phyloP scores from a whole-genome alignment of 2,888 invertebrate genomes.

The Cylloceria caligata region DNA sequence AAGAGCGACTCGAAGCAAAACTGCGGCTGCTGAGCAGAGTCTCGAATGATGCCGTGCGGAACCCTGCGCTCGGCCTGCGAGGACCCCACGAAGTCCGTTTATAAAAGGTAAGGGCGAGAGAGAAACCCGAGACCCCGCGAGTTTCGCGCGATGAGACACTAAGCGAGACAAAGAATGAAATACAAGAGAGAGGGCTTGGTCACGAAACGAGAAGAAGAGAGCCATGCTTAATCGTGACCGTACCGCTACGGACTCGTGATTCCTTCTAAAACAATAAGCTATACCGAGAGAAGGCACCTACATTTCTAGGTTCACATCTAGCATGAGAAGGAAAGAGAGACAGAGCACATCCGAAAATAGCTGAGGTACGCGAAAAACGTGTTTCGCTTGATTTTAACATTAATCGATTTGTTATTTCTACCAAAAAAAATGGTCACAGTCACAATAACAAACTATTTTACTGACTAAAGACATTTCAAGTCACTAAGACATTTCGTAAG shows the following conservation, averaged over 20 bases:
- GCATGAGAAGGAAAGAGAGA: slow-evolving; percentile 52
- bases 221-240: slow-evolving; percentile 71
- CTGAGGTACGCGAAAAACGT: slow-evolving; percentile 25
- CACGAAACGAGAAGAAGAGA: slow-evolving; percentile 67
- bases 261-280: slow-evolving; percentile 75
- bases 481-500: too few species aligned
- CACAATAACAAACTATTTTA: too few species aligned
- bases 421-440: too few species aligned
- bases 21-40: slow-evolving; percentile 45
- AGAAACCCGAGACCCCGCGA: slow-evolving; percentile 29
- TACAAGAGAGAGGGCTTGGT: slow-evolving; percentile 54
- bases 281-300: slow-evolving; percentile 61
- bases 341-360: slow-evolving; percentile 24
- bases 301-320: slow-evolving; percentile 50
- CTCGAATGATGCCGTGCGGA: slow-evolving; percentile 62
- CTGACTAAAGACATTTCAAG: too few species aligned
- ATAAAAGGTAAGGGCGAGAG: slow-evolving; percentile 61
- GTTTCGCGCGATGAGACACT: slow-evolving; percentile 36
- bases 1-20: slow-evolving; percentile 52
- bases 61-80: slow-evolving; percentile 52
- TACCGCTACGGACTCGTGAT: slow-evolving; percentile 72
- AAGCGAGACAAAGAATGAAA: slow-evolving; percentile 53
- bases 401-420: neutral
- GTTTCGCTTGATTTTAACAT: neutral
- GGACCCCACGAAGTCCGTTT: slow-evolving; percentile 63